phyloP scores from a whole-genome alignment of 2,797 vertebrate species.

The Gymnodraco acuticeps region DNA sequence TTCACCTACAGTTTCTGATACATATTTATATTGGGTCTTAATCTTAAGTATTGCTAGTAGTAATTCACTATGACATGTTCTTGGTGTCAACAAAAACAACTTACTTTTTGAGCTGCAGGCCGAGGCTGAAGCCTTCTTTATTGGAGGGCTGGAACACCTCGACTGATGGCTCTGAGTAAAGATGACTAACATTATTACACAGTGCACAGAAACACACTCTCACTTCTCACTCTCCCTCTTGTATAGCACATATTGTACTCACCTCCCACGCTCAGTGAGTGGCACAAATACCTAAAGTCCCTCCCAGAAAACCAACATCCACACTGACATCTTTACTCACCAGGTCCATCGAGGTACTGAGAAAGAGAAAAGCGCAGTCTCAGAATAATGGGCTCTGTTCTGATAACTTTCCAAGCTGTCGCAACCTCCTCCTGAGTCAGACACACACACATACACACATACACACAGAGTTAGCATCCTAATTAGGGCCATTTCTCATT shows the following conservation, averaged over 20 bases:
- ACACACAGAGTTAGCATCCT: conserved; percentile 68
- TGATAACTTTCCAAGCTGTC: conserved; percentile 98
- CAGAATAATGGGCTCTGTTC: conserved; percentile 96
- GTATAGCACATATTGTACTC: conserved; percentile 58
- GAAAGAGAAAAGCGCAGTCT: conserved; percentile 98
- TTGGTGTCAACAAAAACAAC: conserved; percentile 47
- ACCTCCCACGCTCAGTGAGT: conserved; percentile 69
- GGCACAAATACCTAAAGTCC: conserved; percentile 67
- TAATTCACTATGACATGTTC: not conserved
- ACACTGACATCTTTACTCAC: conserved; percentile 85
- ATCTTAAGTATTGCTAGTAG: not conserved
- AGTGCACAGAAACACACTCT: conserved; percentile 43
- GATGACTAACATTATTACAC: conserved; percentile 64
- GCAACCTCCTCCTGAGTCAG: conserved; percentile 95
- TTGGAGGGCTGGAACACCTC: conserved; percentile 99
- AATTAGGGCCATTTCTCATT: conserved; percentile 71
- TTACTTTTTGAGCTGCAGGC: conserved; percentile 98
- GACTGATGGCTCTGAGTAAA: conserved; percentile 92
- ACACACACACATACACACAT: conserved; percentile 64
- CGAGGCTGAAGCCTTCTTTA: conserved; percentile 97
- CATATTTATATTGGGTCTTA: too few relatives aligned
- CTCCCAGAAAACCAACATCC: conserved; percentile 70
- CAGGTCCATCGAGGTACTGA: conserved; percentile 98
- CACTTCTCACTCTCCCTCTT: conserved; percentile 39
- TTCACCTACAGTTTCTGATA: too few relatives aligned